Evolutionary conservation across 2,113 vertebrate genomes (phyloP).

Genomic region (Phrynosoma blainvillii): DNA sequence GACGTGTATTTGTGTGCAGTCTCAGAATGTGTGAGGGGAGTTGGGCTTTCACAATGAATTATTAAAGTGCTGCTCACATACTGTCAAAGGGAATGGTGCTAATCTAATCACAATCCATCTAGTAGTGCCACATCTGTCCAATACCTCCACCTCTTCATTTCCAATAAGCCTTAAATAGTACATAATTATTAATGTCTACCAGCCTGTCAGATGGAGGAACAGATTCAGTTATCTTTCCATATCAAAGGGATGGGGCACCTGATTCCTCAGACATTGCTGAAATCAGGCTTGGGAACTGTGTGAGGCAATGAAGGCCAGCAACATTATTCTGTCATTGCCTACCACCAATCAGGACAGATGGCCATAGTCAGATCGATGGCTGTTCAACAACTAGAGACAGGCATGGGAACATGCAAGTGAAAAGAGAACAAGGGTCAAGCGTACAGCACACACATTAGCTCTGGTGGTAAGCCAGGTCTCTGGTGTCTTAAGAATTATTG

Average conservation of each 20-base stretch:
- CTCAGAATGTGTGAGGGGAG: constrained; percentile 39
- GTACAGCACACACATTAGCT: background rate
- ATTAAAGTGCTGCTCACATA: constrained; percentile 74
- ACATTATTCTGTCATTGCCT: constrained; percentile 8
- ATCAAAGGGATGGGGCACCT: constrained; percentile 36
- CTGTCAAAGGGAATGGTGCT: constrained; percentile 75
- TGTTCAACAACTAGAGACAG: background rate
- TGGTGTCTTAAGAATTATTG: background rate
- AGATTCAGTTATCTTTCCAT: constrained; percentile 62
- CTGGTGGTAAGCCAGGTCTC: background rate
- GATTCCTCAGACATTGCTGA: constrained; percentile 13
- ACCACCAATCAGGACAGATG: background rate
- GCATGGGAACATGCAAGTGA: background rate
- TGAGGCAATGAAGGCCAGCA: constrained; percentile 28
- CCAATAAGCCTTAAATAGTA: constrained; percentile 77
- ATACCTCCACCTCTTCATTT: constrained; percentile 78
- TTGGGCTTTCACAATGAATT: constrained; percentile 68
- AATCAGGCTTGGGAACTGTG: background rate
- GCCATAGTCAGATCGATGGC: background rate
- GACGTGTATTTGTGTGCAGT: constrained; percentile 3
- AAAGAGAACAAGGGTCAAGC: rapidly evolving
- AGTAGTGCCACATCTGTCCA: constrained; percentile 77
- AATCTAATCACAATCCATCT: constrained; percentile 79
- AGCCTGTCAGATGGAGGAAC: constrained; percentile 65
- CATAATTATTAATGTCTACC: constrained; percentile 75